phyloP scores from a whole-genome alignment of 2,113 vertebrate genomes.

The Empidonax alnorum region DNA sequence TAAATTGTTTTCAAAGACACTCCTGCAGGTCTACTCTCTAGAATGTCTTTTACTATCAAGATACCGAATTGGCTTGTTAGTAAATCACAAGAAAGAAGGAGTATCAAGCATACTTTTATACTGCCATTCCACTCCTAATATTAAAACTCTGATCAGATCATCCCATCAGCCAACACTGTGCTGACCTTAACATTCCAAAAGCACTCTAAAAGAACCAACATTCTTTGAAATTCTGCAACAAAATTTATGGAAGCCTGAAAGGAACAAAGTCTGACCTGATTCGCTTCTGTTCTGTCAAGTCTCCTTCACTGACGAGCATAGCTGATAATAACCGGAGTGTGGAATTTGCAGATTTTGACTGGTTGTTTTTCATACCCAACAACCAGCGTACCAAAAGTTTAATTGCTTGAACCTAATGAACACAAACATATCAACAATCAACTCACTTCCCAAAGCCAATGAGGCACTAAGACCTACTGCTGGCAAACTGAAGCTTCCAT shows the following conservation, averaged over 20 bases:
- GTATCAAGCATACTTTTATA: not conserved
- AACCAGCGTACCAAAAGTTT: conserved; percentile 97
- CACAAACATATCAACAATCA: conserved; percentile 40
- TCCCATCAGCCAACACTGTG: not conserved
- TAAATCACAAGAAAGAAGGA: not conserved
- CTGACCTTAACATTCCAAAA: not conserved
- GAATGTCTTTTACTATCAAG: not conserved
- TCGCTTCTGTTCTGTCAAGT: conserved; percentile 97
- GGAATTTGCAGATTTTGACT: conserved; percentile 97
- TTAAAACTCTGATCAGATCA: not conserved
- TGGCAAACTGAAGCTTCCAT: not conserved
- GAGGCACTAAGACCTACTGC: not conserved
- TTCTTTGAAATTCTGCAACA: not conserved
- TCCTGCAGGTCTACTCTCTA: not conserved
- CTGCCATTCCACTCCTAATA: not conserved
- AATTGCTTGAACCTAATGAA: conserved; percentile 94
- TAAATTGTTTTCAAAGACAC: not conserved
- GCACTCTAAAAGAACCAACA: not conserved
- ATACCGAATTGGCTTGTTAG: not conserved
- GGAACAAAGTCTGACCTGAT: conserved; percentile 85
- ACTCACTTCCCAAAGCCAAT: not conserved
- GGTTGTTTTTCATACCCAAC: conserved; percentile 98
- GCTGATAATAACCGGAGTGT: conserved; percentile 95
- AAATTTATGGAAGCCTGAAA: not conserved
- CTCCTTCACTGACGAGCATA: conserved; percentile 97